Evolutionary conservation across 2,113 vertebrate genomes (phyloP).

Genomic region (Protomyctophum bolini): DNA sequence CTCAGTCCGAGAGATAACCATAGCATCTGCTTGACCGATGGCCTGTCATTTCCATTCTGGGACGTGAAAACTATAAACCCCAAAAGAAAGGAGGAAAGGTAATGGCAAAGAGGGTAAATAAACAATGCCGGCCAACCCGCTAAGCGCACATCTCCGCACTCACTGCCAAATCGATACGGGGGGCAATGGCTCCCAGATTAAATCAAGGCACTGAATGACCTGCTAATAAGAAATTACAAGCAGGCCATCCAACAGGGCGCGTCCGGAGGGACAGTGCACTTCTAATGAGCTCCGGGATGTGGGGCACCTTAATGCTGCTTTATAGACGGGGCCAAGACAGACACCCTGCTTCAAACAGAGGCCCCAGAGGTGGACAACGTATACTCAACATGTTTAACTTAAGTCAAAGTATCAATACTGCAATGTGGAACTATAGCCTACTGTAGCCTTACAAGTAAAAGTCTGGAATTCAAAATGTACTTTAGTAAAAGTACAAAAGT

Average conservation of each 20-base stretch:
- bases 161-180: constrained; percentile 43
- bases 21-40: constrained; percentile 38
- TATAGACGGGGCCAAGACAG: no score
- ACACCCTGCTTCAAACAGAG: no score
- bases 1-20: constrained; percentile 38
- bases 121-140: constrained; percentile 26
- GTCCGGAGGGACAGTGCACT: neutral
- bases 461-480: no score
- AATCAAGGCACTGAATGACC: constrained; percentile 32
- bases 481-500: no score
- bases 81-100: constrained; percentile 14
- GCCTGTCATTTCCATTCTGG: constrained; percentile 30
- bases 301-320: neutral
- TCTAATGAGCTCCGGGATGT: constrained; percentile 5
- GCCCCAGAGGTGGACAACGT: no score
- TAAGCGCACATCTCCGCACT: constrained; percentile 4
- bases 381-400: no score
- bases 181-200: constrained; percentile 24
- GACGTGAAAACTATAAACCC: constrained; percentile 10
- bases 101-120: constrained; percentile 38
- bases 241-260: constrained; percentile 1
- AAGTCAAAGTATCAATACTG: no score
- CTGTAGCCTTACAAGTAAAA: no score
- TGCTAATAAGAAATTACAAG: constrained; percentile 27
- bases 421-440: no score